These are phyloP conservation scores for Drosophila lini DNA, from an alignment of 1,140 invertebrate species.

Conservation along the genomic window DNA sequence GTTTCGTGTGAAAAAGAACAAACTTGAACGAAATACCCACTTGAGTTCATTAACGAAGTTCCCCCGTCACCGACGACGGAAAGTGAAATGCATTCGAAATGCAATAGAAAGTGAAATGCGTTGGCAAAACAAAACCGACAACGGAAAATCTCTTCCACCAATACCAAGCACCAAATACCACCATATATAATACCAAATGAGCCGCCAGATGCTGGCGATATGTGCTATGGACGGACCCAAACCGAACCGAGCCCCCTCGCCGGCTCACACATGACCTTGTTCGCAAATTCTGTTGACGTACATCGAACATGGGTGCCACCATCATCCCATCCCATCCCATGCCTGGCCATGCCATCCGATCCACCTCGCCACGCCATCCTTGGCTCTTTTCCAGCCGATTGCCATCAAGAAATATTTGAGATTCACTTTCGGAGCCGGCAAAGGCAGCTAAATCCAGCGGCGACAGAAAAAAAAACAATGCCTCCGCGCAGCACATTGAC, in stretches of 20 bases:
- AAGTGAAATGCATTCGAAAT: conserved; percentile 79
- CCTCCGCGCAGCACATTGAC: conserved; percentile 38
- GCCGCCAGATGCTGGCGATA: conserved; percentile 63
- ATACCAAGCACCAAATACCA: conserved; percentile 34
- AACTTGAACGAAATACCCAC: conserved; percentile 7
- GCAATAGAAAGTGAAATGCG: conserved; percentile 80
- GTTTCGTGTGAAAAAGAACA: conserved; percentile 36
- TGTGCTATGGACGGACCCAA: conserved; percentile 28
- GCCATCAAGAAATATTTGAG: conserved; percentile 74
- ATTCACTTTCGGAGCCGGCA: conserved; percentile 68
- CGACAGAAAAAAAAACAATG: conserved; percentile 54
- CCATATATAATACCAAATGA: conserved; percentile 54
- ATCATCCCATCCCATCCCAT: conserved; percentile 3
- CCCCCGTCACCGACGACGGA: conserved; percentile 47
- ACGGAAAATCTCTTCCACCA: conserved; percentile 30
- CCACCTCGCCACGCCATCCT: conserved; percentile 42
- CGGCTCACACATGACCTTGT: conserved; percentile 73
- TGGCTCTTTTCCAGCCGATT: conserved; percentile 32
- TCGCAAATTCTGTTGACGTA: conserved; percentile 59
- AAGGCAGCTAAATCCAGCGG: conserved; percentile 8
- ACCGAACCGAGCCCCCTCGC: conserved; percentile 2
- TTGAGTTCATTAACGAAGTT: conserved; percentile 36
- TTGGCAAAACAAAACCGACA: conserved; percentile 46
- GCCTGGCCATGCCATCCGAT: conserved; percentile 1
- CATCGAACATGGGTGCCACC: conserved; percentile 50